Evolutionary conservation across 2,888 invertebrate species (phyloP), one percentile per base, ranked within the genome.

Genomic region (Ephialtes manifestator): DNA sequence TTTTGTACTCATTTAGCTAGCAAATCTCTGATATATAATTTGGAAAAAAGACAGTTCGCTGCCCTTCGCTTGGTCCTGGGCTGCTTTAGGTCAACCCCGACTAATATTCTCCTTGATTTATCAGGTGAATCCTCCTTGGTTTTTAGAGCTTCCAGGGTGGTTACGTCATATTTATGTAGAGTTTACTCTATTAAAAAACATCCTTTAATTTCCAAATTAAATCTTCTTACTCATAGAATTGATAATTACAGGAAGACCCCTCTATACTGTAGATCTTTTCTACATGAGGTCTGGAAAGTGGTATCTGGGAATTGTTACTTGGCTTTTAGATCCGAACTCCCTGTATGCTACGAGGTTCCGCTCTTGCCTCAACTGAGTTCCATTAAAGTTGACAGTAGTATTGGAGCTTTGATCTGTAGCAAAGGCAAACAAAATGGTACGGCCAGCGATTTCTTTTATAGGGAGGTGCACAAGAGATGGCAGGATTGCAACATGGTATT

Each of bases 31-130:
- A 5, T 60, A 5, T 15, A 28, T 5, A 60, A 24, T 15, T 31
- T 60, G 15, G 60, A 60, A 31, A 60, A 24, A 15, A 28, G 2
- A 15, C 60, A 60, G 5, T 55, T 24, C 1, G 55, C 24, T 10
- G 18, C 55, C 0, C 13, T 55, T 10, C 7, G 55, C 3, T 31
- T 28, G 5, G 15, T 31, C 0, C 15, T 60, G 5, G 60, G 60
- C 0, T 51, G 20, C 10, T 63, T 60, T n/a, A 18, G 28, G 3
- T 74, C 74, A 15, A 78, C 78, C 13, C 78, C 78, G 8, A 58
- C 55, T 1, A 67, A 67, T 11, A 46, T 78, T 15, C 20, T 72
- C 2, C 28, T 60, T 0, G 48, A 74, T 8, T 5, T 74, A 4
- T 8, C 48, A 2, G 28, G 15, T n/a, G 74, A 74, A 11, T 48